Evolutionary conservation across 2,888 invertebrate species (phyloP).

Genomic region (Drosophila leonis): DNA sequence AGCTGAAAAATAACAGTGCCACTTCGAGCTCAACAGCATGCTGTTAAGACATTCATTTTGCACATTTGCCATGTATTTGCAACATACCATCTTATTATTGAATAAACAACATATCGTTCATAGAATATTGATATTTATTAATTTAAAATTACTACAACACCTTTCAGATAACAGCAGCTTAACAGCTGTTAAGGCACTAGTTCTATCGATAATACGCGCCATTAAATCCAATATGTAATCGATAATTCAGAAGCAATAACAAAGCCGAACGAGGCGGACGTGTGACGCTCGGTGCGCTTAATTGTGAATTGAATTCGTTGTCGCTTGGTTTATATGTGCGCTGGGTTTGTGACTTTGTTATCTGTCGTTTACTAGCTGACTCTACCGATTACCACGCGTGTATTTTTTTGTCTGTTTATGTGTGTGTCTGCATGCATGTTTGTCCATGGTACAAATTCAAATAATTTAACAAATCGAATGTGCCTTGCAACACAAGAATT

Average conservation of each 20-base stretch:
- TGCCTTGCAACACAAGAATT: constrained; percentile 31
- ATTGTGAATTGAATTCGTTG: constrained; percentile 51
- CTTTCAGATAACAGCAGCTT: constrained; percentile 22
- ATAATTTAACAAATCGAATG: constrained; percentile 33
- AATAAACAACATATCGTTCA: neutral
- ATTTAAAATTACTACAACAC: neutral
- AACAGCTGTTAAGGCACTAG: constrained; percentile 33
- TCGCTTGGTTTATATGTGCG: constrained; percentile 43
- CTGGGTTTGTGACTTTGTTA: constrained; percentile 55
- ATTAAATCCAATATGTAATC: constrained; percentile 30
- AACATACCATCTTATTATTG: neutral
- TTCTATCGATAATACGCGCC: constrained; percentile 52
- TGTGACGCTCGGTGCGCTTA: constrained; percentile 59
- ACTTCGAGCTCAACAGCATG: constrained; percentile 13
- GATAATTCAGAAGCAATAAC: constrained; percentile 54
- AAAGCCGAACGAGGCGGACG: constrained; percentile 63
- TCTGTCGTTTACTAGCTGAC: constrained; percentile 35
- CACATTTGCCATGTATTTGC: neutral
- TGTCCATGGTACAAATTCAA: constrained; percentile 40
- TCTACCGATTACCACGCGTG: constrained; percentile 35
- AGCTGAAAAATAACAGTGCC: constrained; percentile 39
- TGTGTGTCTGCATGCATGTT: constrained; percentile 19
- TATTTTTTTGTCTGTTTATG: constrained; percentile 26
- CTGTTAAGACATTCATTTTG: neutral
- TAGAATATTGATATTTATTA: neutral